phyloP scores from a whole-genome alignment of 2,113 vertebrate genomes.

The Erpornis zantholeuca region DNA sequence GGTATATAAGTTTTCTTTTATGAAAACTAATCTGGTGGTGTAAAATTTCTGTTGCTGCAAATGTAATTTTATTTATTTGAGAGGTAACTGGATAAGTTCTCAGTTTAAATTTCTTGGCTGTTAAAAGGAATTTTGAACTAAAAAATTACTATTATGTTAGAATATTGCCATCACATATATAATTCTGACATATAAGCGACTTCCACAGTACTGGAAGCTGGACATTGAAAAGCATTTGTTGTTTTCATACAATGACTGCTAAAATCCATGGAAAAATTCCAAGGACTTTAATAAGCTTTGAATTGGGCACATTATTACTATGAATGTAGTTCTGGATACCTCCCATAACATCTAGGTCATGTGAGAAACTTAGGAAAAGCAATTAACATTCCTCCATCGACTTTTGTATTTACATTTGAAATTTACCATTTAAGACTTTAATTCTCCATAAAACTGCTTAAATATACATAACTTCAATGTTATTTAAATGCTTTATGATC shows the following conservation, averaged over 20 bases:
- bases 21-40: background rate
- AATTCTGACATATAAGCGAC: background rate
- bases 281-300: constrained; percentile 16
- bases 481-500: constrained; percentile 76
- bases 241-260: background rate
- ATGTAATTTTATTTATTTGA: background rate
- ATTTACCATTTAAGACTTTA: constrained; percentile 62
- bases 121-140: background rate
- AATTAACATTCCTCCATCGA: constrained; percentile 47
- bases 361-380: constrained; percentile 39
- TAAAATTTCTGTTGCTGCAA: background rate
- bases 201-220: background rate
- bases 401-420: constrained; percentile 46
- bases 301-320: background rate
- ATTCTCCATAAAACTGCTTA: constrained; percentile 69
- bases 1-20: background rate
- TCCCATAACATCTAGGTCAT: background rate
- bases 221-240: background rate
- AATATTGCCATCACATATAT: background rate
- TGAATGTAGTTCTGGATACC: constrained; percentile 11
- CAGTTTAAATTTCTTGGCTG: background rate
- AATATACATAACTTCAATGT: constrained; percentile 58
- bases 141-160: background rate
- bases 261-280: constrained; percentile 9
- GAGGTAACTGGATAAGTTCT: background rate